Evolutionary conservation across 2,113 vertebrate genomes (phyloP).

Genomic region (Drymodes brunneopygia): DNA sequence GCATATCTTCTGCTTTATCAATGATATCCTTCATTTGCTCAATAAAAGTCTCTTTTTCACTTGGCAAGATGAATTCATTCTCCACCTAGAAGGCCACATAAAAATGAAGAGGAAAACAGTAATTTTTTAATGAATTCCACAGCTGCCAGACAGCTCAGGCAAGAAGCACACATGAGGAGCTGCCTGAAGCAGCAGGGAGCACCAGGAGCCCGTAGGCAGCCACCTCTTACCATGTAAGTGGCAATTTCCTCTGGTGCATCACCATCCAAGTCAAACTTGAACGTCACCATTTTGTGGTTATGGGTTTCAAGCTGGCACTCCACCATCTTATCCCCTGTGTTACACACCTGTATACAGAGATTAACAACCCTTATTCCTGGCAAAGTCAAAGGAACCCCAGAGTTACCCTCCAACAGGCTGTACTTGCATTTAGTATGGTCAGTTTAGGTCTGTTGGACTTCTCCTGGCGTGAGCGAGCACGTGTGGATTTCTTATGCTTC

Average conservation of each 20-base stretch:
- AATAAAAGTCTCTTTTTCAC: slow-evolving; percentile 94
- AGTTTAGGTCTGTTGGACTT: slow-evolving; percentile 91
- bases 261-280: slow-evolving; percentile 98
- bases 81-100: slow-evolving; percentile 79
- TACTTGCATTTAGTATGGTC: slow-evolving; percentile 90
- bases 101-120: background rate
- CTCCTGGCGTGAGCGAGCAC: slow-evolving; percentile 91
- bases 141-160: background rate
- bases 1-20: slow-evolving; percentile 97
- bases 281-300: slow-evolving; percentile 99
- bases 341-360: slow-evolving; percentile 80
- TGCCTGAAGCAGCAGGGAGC: background rate
- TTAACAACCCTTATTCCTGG: background rate
- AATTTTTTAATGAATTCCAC: background rate
- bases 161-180: rapidly evolving
- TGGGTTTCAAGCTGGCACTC: slow-evolving; percentile 98
- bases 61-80: slow-evolving; percentile 91
- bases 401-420: background rate
- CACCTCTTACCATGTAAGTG: slow-evolving; percentile 88
- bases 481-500: slow-evolving; percentile 90
- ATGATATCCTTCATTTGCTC: slow-evolving; percentile 98
- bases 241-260: slow-evolving; percentile 96
- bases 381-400: background rate
- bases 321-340: slow-evolving; percentile 98
- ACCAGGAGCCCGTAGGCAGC: background rate